Evolutionary conservation across 2,888 invertebrate species (phyloP), one percentile per base, ranked within the genome.

Genomic region (Andrena chrysosceles): DNA sequence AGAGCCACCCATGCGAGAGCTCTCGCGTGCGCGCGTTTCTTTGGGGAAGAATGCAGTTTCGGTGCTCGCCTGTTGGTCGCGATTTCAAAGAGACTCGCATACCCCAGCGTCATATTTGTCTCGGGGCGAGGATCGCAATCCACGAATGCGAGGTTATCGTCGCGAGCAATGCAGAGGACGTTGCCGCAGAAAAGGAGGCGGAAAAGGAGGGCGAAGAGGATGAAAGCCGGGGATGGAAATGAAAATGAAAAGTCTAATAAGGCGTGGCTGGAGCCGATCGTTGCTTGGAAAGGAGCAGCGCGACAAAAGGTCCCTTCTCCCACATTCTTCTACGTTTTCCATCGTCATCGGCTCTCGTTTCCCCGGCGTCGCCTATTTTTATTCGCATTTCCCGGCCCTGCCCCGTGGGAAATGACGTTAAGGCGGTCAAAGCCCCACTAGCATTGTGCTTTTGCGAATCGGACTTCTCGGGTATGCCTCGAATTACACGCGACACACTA

Each of bases 211-310:
- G 31, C 16, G 54, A 31, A 23, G 26, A 13, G 16, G 6, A 35
- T 10, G 10, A 16, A 6, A 16, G 23, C 10, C 29, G 5, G 6
- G 6, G 8, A 20, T 13, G 13, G 20, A 29, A 35, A 76, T 76
- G 68, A 60, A 76, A 83, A 79, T 76, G 75, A 69, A 73, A 75
- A 79, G 68, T 82, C 63, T 79, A 83, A 83, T 83, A 80, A 80
- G 69, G 64, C 60, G 64, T 82, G 68, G 52, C 56, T 29, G 33
- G 63, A 48, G 23, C 63, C 68, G 80, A 70, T 80, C 70, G 75
- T 80, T 29, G 33, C 33, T 49, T 48, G 26, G 31, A 23, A 49
- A 49, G 8, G 29, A 54, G n/a, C 20, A 49, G 1, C 60, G 31
- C 20, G 48, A 75, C 80, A 75, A 74, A 79, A 67, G 70, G 7